These are phyloP conservation scores for Mesorhabditis belari DNA, from an alignment of 2,888 invertebrate genomes.

Conservation along the genomic window DNA sequence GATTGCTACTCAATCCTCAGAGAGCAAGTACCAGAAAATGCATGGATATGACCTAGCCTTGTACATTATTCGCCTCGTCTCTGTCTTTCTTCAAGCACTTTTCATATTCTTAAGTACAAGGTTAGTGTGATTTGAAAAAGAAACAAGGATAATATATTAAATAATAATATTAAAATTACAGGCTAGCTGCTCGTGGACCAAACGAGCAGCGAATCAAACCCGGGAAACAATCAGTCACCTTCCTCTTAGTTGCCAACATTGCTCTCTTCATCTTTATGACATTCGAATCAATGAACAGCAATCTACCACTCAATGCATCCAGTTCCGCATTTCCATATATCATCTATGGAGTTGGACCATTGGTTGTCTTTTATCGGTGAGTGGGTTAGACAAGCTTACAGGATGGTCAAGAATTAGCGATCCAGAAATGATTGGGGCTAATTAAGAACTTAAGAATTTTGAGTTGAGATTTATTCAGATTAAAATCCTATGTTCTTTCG, in stretches of 20 bases:
- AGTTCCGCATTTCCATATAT: conserved; percentile 32
- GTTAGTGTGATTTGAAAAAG: conserved; percentile 6
- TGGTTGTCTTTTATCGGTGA: conserved; percentile 47
- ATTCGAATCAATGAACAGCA: conserved; percentile 17
- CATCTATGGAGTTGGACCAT: conserved; percentile 44
- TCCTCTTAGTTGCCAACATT: conserved; percentile 48
- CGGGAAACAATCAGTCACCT: conserved; percentile 51
- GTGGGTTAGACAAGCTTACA: too few relatives aligned
- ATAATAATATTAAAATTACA: conserved; percentile 2
- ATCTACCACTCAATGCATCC: background rate
- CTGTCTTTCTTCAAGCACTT: conserved; percentile 47
- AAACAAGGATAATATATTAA: background rate
- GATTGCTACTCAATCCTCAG: conserved; percentile 13
- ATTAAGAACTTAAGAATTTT: too few relatives aligned
- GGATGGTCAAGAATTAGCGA: too few relatives aligned
- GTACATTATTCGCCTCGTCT: conserved; percentile 38
- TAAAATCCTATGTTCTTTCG: too few relatives aligned
- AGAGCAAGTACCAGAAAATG: conserved; percentile 12
- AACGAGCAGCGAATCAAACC: conserved; percentile 28
- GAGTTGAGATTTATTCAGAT: too few relatives aligned
- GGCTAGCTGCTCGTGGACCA: conserved; percentile 21
- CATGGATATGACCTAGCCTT: conserved; percentile 36
- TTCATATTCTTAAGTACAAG: conserved; percentile 43
- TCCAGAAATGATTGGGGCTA: too few relatives aligned
- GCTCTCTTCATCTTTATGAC: conserved; percentile 45